Evolutionary conservation across 2,888 invertebrate species (phyloP).

Genomic region (Augochlorella aurata): DNA sequence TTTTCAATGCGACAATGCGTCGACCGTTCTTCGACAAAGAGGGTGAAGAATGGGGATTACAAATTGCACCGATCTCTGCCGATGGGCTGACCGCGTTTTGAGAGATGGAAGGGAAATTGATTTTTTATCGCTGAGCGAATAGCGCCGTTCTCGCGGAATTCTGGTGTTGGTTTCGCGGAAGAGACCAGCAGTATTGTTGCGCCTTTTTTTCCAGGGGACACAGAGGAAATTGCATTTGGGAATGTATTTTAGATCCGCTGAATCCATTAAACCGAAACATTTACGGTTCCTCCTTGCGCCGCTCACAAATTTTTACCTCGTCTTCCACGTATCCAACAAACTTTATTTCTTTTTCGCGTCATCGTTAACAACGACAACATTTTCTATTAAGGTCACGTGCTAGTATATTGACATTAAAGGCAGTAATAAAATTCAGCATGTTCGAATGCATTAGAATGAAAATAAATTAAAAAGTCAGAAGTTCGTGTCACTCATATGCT

Average conservation of each 20-base stretch:
- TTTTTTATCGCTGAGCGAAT: slow-evolving; percentile 52
- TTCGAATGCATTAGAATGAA: too few relatives aligned
- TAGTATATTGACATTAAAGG: too few relatives aligned
- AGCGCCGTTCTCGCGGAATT: slow-evolving; percentile 28
- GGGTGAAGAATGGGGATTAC: slow-evolving; percentile 43
- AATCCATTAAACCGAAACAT: slow-evolving; percentile 37
- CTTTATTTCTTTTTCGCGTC: neutral
- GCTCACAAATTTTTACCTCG: slow-evolving; percentile 6
- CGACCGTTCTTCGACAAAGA: slow-evolving; percentile 20
- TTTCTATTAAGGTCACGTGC: too few relatives aligned
- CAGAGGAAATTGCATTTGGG: slow-evolving; percentile 38
- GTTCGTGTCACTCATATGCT: too few relatives aligned
- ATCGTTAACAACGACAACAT: too few relatives aligned
- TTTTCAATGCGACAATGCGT: neutral
- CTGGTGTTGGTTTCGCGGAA: slow-evolving; percentile 47
- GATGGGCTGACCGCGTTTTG: slow-evolving; percentile 28
- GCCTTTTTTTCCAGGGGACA: neutral
- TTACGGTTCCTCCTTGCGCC: slow-evolving; percentile 12
- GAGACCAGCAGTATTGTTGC: slow-evolving; percentile 25
- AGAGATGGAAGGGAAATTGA: slow-evolving; percentile 55
- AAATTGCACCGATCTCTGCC: slow-evolving; percentile 46
- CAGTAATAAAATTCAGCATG: too few relatives aligned
- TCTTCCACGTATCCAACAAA: neutral
- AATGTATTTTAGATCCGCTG: slow-evolving; percentile 29
- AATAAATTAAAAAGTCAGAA: too few relatives aligned